Conservation (phyloP, 2,113 vertebrate genomes). For the Machaerirhynchus nigripectus region DNA sequence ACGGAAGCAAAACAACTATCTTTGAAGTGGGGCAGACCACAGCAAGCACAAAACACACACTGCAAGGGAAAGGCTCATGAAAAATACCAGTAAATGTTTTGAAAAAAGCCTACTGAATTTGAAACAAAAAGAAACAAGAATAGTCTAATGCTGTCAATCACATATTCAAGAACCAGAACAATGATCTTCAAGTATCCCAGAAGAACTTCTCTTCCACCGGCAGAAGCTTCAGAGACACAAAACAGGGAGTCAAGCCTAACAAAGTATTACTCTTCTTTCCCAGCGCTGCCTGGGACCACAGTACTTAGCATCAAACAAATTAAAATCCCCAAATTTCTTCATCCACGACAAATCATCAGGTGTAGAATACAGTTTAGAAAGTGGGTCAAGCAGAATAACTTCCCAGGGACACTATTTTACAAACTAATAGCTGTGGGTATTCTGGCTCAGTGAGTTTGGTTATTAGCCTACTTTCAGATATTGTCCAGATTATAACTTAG, state of each 20-base stretch:
- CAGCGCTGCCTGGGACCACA: neutral
- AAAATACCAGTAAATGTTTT: neutral
- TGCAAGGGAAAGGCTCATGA: neutral
- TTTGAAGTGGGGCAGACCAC: neutral
- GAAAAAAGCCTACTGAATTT: neutral
- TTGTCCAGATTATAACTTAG: neutral
- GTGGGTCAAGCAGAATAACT: neutral
- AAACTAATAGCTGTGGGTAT: constrained; percentile 30
- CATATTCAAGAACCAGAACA: neutral
- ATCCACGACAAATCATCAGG: neutral
- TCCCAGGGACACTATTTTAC: constrained; percentile 10
- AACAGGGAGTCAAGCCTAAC: neutral
- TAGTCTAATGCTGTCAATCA: neutral
- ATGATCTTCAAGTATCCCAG: neutral
- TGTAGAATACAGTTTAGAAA: neutral
- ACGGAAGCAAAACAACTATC: neutral
- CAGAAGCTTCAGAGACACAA: neutral
- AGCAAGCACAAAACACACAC: neutral
- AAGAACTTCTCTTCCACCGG: neutral
- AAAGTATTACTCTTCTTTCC: neutral
- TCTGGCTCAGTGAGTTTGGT: neutral
- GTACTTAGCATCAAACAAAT: neutral
- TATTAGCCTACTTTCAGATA: constrained; percentile 40
- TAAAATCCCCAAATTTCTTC: neutral
- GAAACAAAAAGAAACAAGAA: neutral